Evolutionary conservation across 2,113 vertebrate genomes (phyloP).

Genomic region (Damaliscus lunatus): DNA sequence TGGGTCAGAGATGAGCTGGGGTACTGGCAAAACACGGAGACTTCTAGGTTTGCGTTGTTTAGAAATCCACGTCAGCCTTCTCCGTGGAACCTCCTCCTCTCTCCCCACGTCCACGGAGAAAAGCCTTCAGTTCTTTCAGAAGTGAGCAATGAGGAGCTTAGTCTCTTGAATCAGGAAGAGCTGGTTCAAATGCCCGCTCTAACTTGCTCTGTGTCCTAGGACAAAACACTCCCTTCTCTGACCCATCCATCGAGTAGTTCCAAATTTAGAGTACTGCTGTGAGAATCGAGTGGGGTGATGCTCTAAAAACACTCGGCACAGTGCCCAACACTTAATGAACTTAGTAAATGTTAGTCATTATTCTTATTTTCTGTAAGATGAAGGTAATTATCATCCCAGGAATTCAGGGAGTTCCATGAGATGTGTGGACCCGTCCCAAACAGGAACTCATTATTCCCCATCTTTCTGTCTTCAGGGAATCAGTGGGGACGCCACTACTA

Average conservation of each 20-base stretch:
- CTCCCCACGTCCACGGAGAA: not conserved
- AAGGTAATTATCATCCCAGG: not conserved
- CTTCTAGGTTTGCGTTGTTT: fast-evolving
- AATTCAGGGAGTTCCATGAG: not conserved
- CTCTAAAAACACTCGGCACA: not conserved
- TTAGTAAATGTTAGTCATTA: not conserved
- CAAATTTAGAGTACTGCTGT: not conserved
- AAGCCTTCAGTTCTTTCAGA: not conserved
- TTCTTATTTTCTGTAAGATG: not conserved
- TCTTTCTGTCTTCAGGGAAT: not conserved
- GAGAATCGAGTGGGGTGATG: not conserved
- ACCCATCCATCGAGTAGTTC: not conserved
- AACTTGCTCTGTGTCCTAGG: not conserved
- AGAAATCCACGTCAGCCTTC: not conserved
- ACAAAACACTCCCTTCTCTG: not conserved
- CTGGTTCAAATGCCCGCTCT: not conserved
- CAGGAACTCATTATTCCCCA: not conserved
- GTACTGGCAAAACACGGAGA: fast-evolving
- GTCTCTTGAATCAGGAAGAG: not conserved
- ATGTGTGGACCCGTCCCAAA: not conserved
- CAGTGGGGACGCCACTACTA: not conserved
- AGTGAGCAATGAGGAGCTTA: not conserved
- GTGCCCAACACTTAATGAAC: not conserved
- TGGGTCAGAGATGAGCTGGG: fast-evolving
- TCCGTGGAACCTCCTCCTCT: not conserved